A percentile compares a stretch with the other conserved stretches of the same genome.
Evolutionary conservation across 2,113 vertebrate species (phyloP).

Genomic region (Trachemys scripta): DNA sequence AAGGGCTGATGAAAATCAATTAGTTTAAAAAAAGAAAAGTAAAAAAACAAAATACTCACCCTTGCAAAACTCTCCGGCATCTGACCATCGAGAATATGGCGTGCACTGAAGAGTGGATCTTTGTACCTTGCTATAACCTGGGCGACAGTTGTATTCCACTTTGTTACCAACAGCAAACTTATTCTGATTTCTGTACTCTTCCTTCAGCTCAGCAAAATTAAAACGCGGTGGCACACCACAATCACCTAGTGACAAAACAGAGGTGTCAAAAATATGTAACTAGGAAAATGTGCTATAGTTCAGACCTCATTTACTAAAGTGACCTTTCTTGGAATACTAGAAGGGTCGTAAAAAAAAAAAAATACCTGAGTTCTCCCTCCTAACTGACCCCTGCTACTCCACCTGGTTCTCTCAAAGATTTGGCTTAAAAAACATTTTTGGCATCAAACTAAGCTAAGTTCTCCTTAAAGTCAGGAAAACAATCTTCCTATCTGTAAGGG

Average conservation of each 20-base stretch:
- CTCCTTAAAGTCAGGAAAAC: not conserved
- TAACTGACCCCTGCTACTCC: not conserved
- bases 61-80: rapidly evolving
- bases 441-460: not conserved
- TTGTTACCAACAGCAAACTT: rapidly evolving
- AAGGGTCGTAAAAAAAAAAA: not conserved
- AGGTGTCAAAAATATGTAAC: rapidly evolving
- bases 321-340: not conserved
- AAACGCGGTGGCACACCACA: rapidly evolving
- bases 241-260: rapidly evolving
- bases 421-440: not conserved
- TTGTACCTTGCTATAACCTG: not conserved
- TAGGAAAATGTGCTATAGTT: rapidly evolving
- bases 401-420: not conserved
- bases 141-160: not conserved
- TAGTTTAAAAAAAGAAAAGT: not conserved
- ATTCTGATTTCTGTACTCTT: rapidly evolving
- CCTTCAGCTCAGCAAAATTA: not conserved
- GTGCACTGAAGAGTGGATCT: rapidly evolving
- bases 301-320: not conserved
- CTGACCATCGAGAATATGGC: not conserved
- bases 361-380: not conserved
- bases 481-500: not conserved
- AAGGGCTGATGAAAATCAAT: rapidly evolving
- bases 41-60: constrained; percentile 12